Base-by-base conservation (phyloP, 2,888 invertebrate species). In the Scaptomyza cyrtandrae region DNA sequence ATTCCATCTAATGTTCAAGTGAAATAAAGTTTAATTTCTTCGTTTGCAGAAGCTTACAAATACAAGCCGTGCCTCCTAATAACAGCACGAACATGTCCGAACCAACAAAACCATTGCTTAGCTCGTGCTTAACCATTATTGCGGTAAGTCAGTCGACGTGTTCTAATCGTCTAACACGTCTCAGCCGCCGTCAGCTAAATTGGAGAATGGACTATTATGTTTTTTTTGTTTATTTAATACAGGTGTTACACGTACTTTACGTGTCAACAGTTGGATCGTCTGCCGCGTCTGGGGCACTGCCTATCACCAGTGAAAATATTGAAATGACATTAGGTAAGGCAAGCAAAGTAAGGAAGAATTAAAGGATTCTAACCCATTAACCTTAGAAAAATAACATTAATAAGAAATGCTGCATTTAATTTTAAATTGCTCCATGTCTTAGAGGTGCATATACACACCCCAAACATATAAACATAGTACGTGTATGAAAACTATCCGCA, bases 301-400 rank as follows among this genome's bases (percentile, higher is more conserved):
- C 96, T 91, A 94, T 98, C 90, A 96, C 95, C 74, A 94, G 95
- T 92, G 94, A 95, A 91, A 97, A 96, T 93, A 94, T 97, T 93
- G 97, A 97, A 93, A 95, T 95, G 94, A 95, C 95, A 76, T 93
- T 97, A 94, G 96, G 97, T 97, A 93, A 94, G 94, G 59, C 27
- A 37, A 37, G 5, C 24, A 24, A n/a, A n/a, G n/a, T n/a, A 24
- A 24, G 24, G 24, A 13, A 35, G 13, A 24, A 65, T 14, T 29
- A 29, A 24, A 24, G 24, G 3, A 24, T 24, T 24, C n/a, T n/a
- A n/a, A n/a, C n/a, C n/a, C n/a, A n/a, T 24, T 24, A 3, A 1
- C 24, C 6, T 29, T 29, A 29, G 29, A 29, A 2, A 6, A 5
- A 29, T 2, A 29, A 29, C 6, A 29, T 29, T 29, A 5, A 29